phyloP scores from a whole-genome alignment of 2,888 invertebrate species.

The Amiota mariae region DNA sequence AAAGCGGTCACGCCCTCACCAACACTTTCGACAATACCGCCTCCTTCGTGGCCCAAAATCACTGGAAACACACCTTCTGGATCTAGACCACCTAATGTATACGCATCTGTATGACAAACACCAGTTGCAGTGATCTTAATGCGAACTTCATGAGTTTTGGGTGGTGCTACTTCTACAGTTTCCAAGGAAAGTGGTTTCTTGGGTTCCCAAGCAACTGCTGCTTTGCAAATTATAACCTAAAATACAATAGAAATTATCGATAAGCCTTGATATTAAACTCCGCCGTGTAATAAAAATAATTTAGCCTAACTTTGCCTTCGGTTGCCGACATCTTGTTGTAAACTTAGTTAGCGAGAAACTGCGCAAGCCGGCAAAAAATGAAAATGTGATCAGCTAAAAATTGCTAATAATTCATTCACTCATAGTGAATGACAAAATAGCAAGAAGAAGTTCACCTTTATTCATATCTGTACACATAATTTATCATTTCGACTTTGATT shows the following conservation, averaged over 20 bases:
- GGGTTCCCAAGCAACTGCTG: slow-evolving; percentile 97
- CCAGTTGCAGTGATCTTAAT: slow-evolving; percentile 86
- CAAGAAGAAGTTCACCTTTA: no score
- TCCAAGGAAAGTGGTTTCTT: slow-evolving; percentile 92
- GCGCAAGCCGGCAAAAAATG: no score
- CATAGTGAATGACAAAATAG: no score
- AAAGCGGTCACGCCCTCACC: slow-evolving; percentile 93
- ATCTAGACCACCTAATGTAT: slow-evolving; percentile 89
- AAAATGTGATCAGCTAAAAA: no score
- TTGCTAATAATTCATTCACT: no score
- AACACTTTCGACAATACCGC: slow-evolving; percentile 96
- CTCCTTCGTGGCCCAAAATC: slow-evolving; percentile 96
- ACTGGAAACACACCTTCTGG: slow-evolving; percentile 94
- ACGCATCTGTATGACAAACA: slow-evolving; percentile 94
- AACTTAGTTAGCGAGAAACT: no score
- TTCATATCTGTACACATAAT: no score
- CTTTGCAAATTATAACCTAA: slow-evolving; percentile 90
- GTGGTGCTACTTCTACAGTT: slow-evolving; percentile 94
- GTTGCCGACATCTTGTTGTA: slow-evolving; percentile 40
- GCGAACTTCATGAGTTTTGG: slow-evolving; percentile 93
- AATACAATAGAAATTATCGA: slow-evolving; percentile 7
- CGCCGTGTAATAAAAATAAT: slow-evolving; percentile 7
- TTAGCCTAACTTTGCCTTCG: slow-evolving; percentile 43
- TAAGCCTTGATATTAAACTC: not conserved
- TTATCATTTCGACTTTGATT: no score